Base-by-base conservation (phyloP, 2,888 invertebrate species). In the Syrista parreyssii region DNA sequence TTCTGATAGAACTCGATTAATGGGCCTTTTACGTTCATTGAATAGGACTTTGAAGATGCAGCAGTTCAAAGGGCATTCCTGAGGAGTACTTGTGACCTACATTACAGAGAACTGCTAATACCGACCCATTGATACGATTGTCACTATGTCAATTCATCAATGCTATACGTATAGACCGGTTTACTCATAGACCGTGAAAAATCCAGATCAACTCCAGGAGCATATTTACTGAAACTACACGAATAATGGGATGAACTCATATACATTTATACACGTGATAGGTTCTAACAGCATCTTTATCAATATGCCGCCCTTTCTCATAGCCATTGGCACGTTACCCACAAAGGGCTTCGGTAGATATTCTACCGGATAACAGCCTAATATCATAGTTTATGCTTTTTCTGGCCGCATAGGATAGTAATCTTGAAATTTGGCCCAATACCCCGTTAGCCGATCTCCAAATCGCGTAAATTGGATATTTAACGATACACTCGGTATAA, bases 361-460 rank as follows among this genome's bases (percentile, higher is more conserved):
- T 71, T 82, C 81, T 23, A 77, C 77, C 78, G 80, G 84, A 84
- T 85, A 85, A 81, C 81, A 79, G 77, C 81, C 85, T 84, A 83
- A 85, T 86, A 78, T 77, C 79, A 77, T 80, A 82, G 83, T 84
- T 85, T 82, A 79, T 82, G 79, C 80, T 84, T 81, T 81, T 85
- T 84, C 81, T 80, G 78, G 75, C 68, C 74, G 78, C 34, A 82
- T 80, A 75, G 80, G 84, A 84, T 82, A 81, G 75, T 75, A 79
- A 86, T 83, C 83, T 79, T 78, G 71, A 76, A 34, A 75, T 74
- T 75, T 35, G 68, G 76, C 34, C 33, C 74, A 32, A 11, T 79
- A 55, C 73, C 68, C 75, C 55, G 75, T 75, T 79, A 40, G 30
- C 6, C 6, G 36, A 34, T 12, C 68, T 69, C 68, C 75, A 73